phyloP scores from a whole-genome alignment of 2,113 vertebrate genomes.

The Stigmatopora nigra region DNA sequence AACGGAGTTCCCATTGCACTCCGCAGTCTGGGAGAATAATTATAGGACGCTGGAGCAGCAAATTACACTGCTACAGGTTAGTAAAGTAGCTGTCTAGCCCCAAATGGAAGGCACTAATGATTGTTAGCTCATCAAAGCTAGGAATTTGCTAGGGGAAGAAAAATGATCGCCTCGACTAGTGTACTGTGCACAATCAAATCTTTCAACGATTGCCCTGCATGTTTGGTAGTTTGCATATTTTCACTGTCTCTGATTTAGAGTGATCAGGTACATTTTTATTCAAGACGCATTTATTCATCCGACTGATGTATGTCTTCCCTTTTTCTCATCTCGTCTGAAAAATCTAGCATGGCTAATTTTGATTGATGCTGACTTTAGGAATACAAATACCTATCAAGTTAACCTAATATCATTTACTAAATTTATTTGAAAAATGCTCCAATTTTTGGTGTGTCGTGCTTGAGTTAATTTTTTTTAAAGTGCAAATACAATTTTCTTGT shows the following conservation, averaged over 20 bases:
- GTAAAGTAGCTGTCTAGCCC: slow-evolving; percentile 10
- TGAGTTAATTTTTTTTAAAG: too few relatives aligned
- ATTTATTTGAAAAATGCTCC: too few relatives aligned
- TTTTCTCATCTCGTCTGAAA: too few relatives aligned
- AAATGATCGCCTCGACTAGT: slow-evolving; percentile 50
- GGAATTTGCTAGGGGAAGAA: slow-evolving; percentile 13
- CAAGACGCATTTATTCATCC: not conserved
- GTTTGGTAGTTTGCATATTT: not conserved
- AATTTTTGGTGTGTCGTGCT: too few relatives aligned
- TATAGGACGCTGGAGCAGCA: slow-evolving; percentile 77
- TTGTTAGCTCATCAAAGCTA: slow-evolving; percentile 5
- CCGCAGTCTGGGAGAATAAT: slow-evolving; percentile 89
- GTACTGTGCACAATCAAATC: slow-evolving; percentile 14
- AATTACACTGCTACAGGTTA: slow-evolving; percentile 55
- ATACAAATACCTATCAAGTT: too few relatives aligned
- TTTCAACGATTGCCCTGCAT: not conserved
- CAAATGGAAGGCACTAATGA: not conserved
- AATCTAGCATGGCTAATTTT: not conserved
- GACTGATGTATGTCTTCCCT: not conserved
- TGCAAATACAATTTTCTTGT: too few relatives aligned
- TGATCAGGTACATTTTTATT: not conserved
- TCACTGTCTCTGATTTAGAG: not conserved
- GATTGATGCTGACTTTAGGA: not conserved
- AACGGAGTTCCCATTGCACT: slow-evolving; percentile 78
- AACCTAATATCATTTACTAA: too few relatives aligned